Evolutionary conservation across 1,140 invertebrate genomes (phyloP), one percentile per base, ranked within the genome.

Genomic region (Schlechtendalia chinensis): DNA sequence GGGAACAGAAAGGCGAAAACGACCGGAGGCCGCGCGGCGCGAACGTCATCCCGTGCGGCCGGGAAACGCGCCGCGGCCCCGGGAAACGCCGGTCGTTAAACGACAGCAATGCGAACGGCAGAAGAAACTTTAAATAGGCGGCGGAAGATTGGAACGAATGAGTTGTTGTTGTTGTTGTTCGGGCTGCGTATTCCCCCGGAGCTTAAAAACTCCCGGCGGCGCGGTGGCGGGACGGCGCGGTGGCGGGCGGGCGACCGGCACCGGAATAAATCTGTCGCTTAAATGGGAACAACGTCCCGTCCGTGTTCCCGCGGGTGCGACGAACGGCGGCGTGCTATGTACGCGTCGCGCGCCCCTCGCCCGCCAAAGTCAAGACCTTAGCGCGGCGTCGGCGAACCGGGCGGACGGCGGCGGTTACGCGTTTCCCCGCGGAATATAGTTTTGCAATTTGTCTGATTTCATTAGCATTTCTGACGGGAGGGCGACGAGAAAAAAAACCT

Each of bases 381-480:
- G 32, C n/a, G 32, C 12, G 53, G n/a, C n/a, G n/a, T n/a, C n/a
- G n/a, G n/a, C n/a, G n/a, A n/a, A n/a, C n/a, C n/a, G n/a, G n/a
- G n/a, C n/a, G n/a, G n/a, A n/a, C n/a, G n/a, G n/a, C n/a, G n/a
- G n/a, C n/a, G n/a, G n/a, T n/a, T n/a, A n/a, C n/a, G n/a, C 71
- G 56, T 74, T 77, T 58, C 74, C 54, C 74, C n/a, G 45, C 56
- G 53, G 74, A 77, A 77, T 77, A 77, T 77, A 77, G 56, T 77
- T 77, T 77, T 77, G 74, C 74, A 77, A 77, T 77, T 77, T 77
- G 74, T 77, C 74, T 59, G 56, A 77, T 77, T 61, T 77, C 74
- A 77, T 77, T 77, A 77, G 74, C 74, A 77, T 77, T 77, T 77
- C 74, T 47, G 45, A 22, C 10, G 67, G 67, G 45, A 69, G 67